Evolutionary conservation across 2,113 vertebrate genomes (phyloP), one percentile per base, ranked within the genome.

Genomic region (Myodes glareolus): DNA sequence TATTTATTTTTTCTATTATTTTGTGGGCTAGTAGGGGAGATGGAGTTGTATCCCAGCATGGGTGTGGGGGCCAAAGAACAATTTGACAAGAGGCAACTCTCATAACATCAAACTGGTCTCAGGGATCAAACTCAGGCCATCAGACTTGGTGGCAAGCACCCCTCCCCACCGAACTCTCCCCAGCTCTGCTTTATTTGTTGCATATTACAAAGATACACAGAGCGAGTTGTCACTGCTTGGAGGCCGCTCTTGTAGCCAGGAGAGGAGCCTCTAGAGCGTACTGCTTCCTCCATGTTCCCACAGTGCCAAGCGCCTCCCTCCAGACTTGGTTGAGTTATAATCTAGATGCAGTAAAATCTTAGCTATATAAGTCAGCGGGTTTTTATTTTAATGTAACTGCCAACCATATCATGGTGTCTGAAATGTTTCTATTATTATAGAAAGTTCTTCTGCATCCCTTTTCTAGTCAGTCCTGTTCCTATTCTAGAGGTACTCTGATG

Each of bases 301-400:
- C 14, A 45, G 14, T 19, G n/a, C 25, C 39, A 16, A 63, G n/a
- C 23, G 9, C 81, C 47, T 63, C 80, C 5, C 50, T 82, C 27
- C 3, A n/a, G 16, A 63, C 27, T 92, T 94, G 47, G 55, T 36
- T 61, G 31, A 70, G 29, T 33, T 73, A 45, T 84, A 77, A 88
- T 75, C 85, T 92, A 76, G 42, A 36, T 78, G 31, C 19, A 87
- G 58, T 76, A 81, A 94, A 88, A 70, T 90, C 25, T 78, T 70
- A 92, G 47, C 61, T 92, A 3, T 87, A 36, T 27, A 90, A 33
- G 63, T 87, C 25, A 90, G 0, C 42, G 1, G 45, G 47, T 78
- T 96, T 90, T 86, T 92, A 77, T 29, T 63, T 92, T 67, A 31
- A 58, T 65, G 25, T 92, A 65, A 65, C 47, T 29, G 21, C 14